phyloP scores from a whole-genome alignment of 2,113 vertebrate species.

The Diadophis punctatus region DNA sequence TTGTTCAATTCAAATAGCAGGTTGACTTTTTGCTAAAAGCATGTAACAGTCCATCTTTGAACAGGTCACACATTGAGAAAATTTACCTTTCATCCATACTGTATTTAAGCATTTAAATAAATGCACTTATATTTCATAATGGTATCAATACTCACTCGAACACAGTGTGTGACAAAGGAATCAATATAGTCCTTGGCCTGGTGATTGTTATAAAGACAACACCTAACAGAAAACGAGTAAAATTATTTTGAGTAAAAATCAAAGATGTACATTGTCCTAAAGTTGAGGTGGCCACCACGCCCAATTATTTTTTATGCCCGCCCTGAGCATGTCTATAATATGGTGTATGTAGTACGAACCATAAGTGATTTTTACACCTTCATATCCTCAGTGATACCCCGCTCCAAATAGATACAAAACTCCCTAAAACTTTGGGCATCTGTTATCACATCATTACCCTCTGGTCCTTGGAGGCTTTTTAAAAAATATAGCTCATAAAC shows the following conservation, averaged over 20 bases:
- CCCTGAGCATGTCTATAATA: neutral
- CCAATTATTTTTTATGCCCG: neutral
- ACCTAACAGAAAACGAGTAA: constrained; percentile 70
- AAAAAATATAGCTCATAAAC: neutral
- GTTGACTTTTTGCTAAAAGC: neutral
- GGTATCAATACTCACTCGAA: constrained; percentile 77
- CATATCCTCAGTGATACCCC: neutral
- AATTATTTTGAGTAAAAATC: constrained; percentile 7
- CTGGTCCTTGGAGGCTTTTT: neutral
- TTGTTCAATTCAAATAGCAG: neutral
- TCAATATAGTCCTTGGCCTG: constrained; percentile 99
- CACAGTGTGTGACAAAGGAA: constrained; percentile 95
- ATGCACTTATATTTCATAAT: neutral
- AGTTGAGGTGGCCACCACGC: neutral
- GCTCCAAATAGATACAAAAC: neutral
- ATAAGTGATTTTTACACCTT: neutral
- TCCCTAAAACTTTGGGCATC: neutral
- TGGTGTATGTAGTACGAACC: neutral
- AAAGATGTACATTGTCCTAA: neutral
- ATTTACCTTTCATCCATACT: neutral
- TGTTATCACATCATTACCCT: neutral
- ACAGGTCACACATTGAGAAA: neutral
- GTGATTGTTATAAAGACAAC: constrained; percentile 96
- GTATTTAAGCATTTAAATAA: neutral
- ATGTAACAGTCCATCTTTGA: neutral